Evolutionary conservation across 92 coral and sea anemone species (phyloP).

Genomic region (Palythoa grandiflora): DNA sequence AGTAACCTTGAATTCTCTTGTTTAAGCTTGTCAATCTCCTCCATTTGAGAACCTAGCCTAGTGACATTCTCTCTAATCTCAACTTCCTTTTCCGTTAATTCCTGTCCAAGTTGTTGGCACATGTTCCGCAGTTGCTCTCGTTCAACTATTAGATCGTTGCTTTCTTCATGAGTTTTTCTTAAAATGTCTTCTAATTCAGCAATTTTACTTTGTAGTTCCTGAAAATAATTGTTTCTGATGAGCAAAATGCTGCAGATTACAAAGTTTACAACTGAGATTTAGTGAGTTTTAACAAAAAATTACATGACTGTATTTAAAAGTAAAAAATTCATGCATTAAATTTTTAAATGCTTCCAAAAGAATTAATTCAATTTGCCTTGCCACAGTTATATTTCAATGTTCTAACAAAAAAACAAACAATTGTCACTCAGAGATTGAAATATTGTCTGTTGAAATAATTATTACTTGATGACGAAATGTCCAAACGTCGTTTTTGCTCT

Average conservation of each 20-base stretch:
- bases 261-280: no score
- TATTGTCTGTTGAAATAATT: no score
- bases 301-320: no score
- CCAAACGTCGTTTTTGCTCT: no score
- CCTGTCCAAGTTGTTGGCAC: conserved; percentile 18
- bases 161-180: conserved; percentile 19
- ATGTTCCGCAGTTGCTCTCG: conserved; percentile 26
- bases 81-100: conserved; percentile 8
- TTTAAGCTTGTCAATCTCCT: conserved; percentile 37
- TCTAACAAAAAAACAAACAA: no score
- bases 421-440: no score
- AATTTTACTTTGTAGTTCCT: conserved; percentile 36
- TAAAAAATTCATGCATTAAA: no score
- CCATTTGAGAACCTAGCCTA: conserved; percentile 25
- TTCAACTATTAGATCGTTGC: conserved; percentile 10
- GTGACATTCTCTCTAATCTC: background rate
- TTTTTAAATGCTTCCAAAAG: no score
- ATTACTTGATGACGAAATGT: no score
- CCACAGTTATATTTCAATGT: no score
- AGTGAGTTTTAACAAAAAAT: no score
- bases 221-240: background rate
- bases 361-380: no score
- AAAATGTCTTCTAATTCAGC: conserved; percentile 19
- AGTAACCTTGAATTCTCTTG: background rate
- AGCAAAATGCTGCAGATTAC: background rate